A percentile compares a stretch with the other conserved stretches of the same genome.
Conservation (phyloP, 2,113 vertebrate species). For the Rhineura floridana region DNA sequence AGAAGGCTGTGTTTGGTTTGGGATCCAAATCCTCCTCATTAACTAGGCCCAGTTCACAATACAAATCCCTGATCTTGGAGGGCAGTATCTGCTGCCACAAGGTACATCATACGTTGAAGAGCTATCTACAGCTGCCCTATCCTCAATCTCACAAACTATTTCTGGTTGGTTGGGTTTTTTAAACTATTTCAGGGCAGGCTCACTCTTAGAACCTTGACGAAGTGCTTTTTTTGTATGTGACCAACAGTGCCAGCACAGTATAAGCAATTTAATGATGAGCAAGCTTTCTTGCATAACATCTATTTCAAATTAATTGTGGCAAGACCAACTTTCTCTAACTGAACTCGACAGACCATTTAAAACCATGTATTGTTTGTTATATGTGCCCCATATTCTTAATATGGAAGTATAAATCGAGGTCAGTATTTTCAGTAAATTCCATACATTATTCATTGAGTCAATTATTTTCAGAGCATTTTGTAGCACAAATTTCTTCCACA, state of each 20-base stretch:
- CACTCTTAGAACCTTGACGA: constrained; percentile 3
- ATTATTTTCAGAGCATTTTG: constrained; percentile 64
- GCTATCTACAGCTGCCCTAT: not conserved
- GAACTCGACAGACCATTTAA: constrained; percentile 53
- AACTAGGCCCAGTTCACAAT: not conserved
- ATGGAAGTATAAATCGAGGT: constrained; percentile 55
- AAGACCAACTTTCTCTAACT: constrained; percentile 42
- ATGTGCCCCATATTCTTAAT: constrained; percentile 49
- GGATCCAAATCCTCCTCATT: not conserved
- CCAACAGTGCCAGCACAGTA: constrained; percentile 43
- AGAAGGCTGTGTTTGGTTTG: too few relatives aligned
- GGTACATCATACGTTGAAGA: not conserved
- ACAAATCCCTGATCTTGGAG: not conserved
- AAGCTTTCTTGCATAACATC: constrained; percentile 46
- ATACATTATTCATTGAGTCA: constrained; percentile 68
- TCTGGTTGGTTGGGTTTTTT: not conserved
- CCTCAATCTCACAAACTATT: constrained; percentile 6
- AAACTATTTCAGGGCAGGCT: constrained; percentile 23
- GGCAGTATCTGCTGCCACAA: not conserved
- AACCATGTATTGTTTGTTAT: constrained; percentile 31
- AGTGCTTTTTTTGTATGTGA: constrained; percentile 29
- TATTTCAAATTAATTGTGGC: constrained; percentile 64
- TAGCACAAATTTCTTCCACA: constrained; percentile 42
- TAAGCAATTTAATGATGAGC: constrained; percentile 60
- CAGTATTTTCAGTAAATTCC: constrained; percentile 64